phyloP scores from a whole-genome alignment of 2,113 vertebrate species.

The Chrysemys picta region DNA sequence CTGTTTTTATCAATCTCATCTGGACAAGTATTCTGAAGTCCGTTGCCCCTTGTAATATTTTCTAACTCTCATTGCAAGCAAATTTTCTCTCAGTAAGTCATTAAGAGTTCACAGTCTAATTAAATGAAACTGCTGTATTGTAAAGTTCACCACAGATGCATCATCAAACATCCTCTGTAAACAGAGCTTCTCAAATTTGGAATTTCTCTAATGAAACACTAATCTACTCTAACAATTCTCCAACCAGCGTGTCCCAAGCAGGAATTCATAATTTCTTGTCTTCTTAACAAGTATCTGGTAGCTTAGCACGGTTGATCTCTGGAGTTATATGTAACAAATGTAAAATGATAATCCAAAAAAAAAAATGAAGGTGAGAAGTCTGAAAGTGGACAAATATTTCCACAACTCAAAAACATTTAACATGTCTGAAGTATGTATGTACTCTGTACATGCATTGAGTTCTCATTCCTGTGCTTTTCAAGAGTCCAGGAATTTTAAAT shows the following conservation, averaged over 20 bases:
- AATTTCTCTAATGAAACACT: conserved; percentile 40
- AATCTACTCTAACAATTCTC: background rate
- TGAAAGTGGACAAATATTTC: background rate
- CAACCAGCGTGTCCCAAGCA: background rate
- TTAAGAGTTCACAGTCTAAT: conserved; percentile 63
- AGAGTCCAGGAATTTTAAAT: background rate
- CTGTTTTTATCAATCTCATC: conserved; percentile 69
- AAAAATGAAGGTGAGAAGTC: background rate
- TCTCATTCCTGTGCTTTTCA: background rate
- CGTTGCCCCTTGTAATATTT: conserved; percentile 63
- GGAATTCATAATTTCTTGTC: background rate
- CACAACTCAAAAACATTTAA: background rate
- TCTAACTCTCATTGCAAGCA: conserved; percentile 67
- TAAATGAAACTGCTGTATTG: conserved; percentile 42
- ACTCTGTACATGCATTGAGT: background rate
- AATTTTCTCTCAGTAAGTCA: conserved; percentile 71
- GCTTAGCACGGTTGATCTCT: background rate
- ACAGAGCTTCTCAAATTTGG: conserved; percentile 34
- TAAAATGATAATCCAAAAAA: background rate
- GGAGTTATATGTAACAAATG: background rate
- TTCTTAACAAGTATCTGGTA: background rate
- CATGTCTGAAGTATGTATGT: rapidly evolving
- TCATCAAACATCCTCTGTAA: background rate
- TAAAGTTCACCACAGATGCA: conserved; percentile 51
- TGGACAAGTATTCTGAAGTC: conserved; percentile 70